phyloP scores from a whole-genome alignment of 2,113 vertebrate genomes.

The Dasyurus viverrinus region DNA sequence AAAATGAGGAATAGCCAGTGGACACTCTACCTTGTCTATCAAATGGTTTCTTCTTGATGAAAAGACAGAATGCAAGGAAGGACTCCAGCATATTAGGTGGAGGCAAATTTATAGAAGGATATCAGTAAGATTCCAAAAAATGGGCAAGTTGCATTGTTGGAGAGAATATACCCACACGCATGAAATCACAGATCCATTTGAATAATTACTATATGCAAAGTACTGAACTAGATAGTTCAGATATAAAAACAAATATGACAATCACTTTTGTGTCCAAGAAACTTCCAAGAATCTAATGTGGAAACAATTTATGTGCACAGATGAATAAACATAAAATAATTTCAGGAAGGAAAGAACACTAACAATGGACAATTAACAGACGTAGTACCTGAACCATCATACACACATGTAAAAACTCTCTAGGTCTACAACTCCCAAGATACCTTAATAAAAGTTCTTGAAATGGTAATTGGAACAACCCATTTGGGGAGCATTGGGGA shows the following conservation, averaged over 20 bases:
- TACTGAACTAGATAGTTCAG: background rate
- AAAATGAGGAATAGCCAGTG: background rate
- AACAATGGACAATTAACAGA: background rate
- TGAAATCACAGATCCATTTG: background rate
- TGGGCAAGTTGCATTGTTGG: background rate
- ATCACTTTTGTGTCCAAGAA: background rate
- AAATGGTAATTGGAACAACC: background rate
- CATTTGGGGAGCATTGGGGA: background rate
- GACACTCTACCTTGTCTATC: background rate
- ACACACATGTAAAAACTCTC: background rate
- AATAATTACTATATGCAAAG: background rate
- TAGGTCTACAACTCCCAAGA: background rate
- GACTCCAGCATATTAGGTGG: background rate
- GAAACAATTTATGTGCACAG: background rate
- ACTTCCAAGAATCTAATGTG: background rate
- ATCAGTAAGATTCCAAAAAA: background rate
- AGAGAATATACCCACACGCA: background rate
- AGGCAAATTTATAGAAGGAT: background rate
- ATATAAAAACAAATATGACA: background rate
- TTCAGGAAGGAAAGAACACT: background rate
- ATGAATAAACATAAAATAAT: background rate
- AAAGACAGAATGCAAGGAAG: background rate
- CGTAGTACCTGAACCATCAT: background rate
- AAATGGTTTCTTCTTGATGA: background rate
- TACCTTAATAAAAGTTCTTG: background rate